Base-by-base conservation (phyloP, 2,797 vertebrate species). In the Catamblyrhynchus diadema region DNA sequence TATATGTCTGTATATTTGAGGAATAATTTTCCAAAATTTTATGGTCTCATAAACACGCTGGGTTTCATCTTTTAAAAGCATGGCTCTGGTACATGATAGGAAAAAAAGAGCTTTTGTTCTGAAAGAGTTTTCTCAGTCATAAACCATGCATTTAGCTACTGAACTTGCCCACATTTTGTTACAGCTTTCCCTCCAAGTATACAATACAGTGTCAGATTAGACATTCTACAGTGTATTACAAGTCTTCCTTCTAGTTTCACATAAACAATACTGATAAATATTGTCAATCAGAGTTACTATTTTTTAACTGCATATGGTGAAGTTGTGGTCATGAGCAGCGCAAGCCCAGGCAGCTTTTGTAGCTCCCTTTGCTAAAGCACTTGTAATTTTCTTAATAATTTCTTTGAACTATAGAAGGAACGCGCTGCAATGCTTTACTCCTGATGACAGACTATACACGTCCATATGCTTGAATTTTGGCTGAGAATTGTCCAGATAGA, bases 231-330 rank as follows among this genome's bases (percentile, higher is more conserved):
- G 83, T 54, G 83, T 92, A 96, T 94, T 94, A 60, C 90, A 93
- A 88, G 81, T 97, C 96, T 97, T 97, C 95, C 94, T 97, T 98
- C 96, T 97, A 93, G 88, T 96, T 97, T 97, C 94, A 96, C 94
- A 95, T 97, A 97, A 97, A 97, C 97, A 98, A 95, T 96, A 94
- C 73, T 65, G 87, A 97, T 97, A 98, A 98, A 98, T 97, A 97
- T 95, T 97, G 97, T 97, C 96, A 97, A 95, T 97, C 96, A 90
- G 90, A 93, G 87, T 94, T 90, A 86, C 30, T 97, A 95, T 97
- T 98, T 98, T 96, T 97, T 97, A 97, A 93, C 90, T 96, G 74
- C 95, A 66, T 96, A 95, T 96, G 91, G 95, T 83, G 93, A 97
- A 97, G 92, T 71, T 94, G 86, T 96, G 94, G 93, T 90, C 94